Evolutionary conservation across 2,888 invertebrate species (phyloP), one percentile per base, ranked within the genome.

Genomic region (Chaitophorus viminalis): DNA sequence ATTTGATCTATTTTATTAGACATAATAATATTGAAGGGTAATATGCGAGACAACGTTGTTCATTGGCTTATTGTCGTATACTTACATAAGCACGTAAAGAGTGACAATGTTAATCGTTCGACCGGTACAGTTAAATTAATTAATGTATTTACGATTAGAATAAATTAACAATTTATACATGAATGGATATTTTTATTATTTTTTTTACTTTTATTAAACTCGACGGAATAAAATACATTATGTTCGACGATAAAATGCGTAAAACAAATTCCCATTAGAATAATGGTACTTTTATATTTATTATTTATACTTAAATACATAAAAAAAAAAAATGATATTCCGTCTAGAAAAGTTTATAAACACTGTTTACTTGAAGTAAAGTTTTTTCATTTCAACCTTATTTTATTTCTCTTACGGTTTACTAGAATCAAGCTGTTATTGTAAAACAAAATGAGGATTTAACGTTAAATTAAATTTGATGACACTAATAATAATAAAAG

Each of bases 401-500:
- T 65, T 79, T 79, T 65, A 79, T 4, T 65, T 65, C 33, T 36
- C 21, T 68, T 39, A 46, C 21, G 65, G 39, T n/a, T 81, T 78
- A 60, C 60, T 17, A 60, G 36, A 78, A 60, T 60, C 17, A 14
- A 39, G 29, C 21, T 68, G 39, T 81, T 70, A 46, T 46, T 46
- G 78, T n/a, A 60, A 60, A 46, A 36, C 25, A 46, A 81, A 81
- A 39, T 11, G 29, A 68, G 21, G 68, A 68, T 68, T 68, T 75
- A 75, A 75, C 17, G 17, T 81, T 46, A 46, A 68, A 81, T 68
- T 81, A 39, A 21, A 81, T 29, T 46, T 46, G 39, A 81, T 29
- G 31, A 81, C 46, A 68, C 68, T 46, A 68, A 39, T 81, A 81
- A 68, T 68, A 81, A 77, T 68, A 31, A 68, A 68, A 68, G 21